Evolutionary conservation across 2,888 invertebrate genomes (phyloP), one percentile per base, ranked within the genome.

Genomic region (Lasius platythorax): DNA sequence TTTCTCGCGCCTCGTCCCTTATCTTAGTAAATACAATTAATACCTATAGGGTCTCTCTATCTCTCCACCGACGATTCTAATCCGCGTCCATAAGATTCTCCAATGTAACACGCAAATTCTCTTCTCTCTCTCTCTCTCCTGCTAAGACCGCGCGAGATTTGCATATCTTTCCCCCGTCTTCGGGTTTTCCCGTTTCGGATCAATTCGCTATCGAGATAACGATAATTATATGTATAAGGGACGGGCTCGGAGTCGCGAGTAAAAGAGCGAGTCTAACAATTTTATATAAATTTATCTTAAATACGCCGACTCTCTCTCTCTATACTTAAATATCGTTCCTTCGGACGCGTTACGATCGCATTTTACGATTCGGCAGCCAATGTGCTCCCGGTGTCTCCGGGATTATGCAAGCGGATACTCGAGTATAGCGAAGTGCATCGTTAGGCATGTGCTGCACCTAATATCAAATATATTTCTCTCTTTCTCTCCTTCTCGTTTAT

Each of bases 361-460:
- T 63, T 81, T 81, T 76, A 67, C 67, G 82, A 75, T 74, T 67
- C 82, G 78, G 43, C 82, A 67, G 67, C 66, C 46, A 12, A 46
- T 23, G 43, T 46, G 33, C 61, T 61, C 18, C 72, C 37, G 37
- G 37, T 37, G 72, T 81, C 79, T 18, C 28, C 12, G 33, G 37
- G 79, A 81, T 81, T 81, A 81, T 63, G 79, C 72, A 72, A 81
- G 61, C 78, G 23, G 15, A 15, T 66, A n/a, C 50, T 30, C 78
- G 67, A 64, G 64, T 37, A 76, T 37, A 76, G 50, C 33, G 12
- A 81, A 37, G 72, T 72, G 46, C 72, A 37, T 72, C 70, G 70
- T 70, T 79, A 81, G 72, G 33, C 46, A 72, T 46, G 40, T 61
- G 72, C 46, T 61, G 72, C 46, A 33, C 72, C 61, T 72, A 67